Conservation (phyloP, 2,888 invertebrate species). For the Diloba caeruleocephala region DNA sequence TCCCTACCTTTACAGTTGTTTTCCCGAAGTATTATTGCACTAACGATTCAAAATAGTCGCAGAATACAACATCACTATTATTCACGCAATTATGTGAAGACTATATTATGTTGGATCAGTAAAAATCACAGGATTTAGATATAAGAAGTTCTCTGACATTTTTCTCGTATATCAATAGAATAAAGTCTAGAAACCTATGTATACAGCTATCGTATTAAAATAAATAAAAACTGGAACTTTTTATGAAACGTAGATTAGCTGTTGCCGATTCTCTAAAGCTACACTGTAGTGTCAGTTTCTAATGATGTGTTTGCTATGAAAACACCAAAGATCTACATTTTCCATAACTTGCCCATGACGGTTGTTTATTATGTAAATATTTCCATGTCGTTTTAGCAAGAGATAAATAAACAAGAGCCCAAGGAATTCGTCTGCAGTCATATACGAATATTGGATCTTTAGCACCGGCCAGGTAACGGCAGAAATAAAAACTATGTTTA, state of each 20-base stretch:
- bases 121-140: conserved; percentile 6
- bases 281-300: conserved; percentile 11
- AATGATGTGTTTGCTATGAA: conserved; percentile 24
- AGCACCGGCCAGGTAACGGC: too few relatives aligned
- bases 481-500: too few relatives aligned
- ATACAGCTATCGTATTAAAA: conserved; percentile 31
- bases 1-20: conserved; percentile 14
- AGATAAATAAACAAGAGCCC: conserved; percentile 8
- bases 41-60: not conserved
- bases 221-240: conserved; percentile 30
- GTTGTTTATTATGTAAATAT: conserved; percentile 54
- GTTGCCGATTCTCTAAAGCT: conserved; percentile 32
- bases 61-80: not conserved
- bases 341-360: conserved; percentile 16
- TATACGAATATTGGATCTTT: too few relatives aligned
- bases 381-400: conserved; percentile 31
- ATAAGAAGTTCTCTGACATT: conserved; percentile 27
- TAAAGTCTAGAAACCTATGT: conserved; percentile 30
- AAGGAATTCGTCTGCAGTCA: too few relatives aligned
- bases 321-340: conserved; percentile 52
- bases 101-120: not conserved
- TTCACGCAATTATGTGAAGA: not conserved
- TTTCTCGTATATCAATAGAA: conserved; percentile 43
- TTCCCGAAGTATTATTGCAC: conserved; percentile 32
- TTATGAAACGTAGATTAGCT: conserved; percentile 21